Percentiles rank a stretch among this genome's conserved stretches.
These are phyloP conservation scores for Luperina nickerlii DNA, from an alignment of 2,888 invertebrate genomes.

Conservation along the genomic window DNA sequence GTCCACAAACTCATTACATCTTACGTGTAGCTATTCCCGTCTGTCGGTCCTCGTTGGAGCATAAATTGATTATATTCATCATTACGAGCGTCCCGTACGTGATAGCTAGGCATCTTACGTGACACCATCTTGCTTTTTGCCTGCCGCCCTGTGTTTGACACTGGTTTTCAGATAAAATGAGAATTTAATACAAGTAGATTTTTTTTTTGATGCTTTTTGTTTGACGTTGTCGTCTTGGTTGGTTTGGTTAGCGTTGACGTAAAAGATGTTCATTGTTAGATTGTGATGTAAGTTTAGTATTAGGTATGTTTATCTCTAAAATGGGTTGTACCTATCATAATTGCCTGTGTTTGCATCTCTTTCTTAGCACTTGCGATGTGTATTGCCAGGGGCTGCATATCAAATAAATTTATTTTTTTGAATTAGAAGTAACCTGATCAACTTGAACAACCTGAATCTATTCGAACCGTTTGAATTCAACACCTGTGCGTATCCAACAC, in stretches of 20 bases:
- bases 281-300: constrained; percentile 14
- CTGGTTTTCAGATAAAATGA: constrained; percentile 40
- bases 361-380: neutral
- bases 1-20: constrained; percentile 60
- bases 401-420: constrained; percentile 32
- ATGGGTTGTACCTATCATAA: neutral
- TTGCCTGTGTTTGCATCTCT: neutral
- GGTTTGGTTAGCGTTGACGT: constrained; percentile 25
- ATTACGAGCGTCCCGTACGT: constrained; percentile 56
- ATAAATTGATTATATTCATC: constrained; percentile 67
- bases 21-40: constrained; percentile 58
- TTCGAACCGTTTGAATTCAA: constrained; percentile 52
- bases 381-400: constrained; percentile 2
- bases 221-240: constrained; percentile 18
- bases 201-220: constrained; percentile 33
- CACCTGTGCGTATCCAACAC: constrained; percentile 54
- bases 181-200: constrained; percentile 15
- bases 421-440: constrained; percentile 43
- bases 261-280: constrained; percentile 11
- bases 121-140: constrained; percentile 60
- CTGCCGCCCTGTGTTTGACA: constrained; percentile 67
- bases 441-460: constrained; percentile 58
- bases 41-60: constrained; percentile 54
- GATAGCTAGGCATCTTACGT: constrained; percentile 62
- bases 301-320: neutral